Base-by-base conservation (phyloP, 2,888 invertebrate genomes). In the Amblyjoppa fuscipennis region DNA sequence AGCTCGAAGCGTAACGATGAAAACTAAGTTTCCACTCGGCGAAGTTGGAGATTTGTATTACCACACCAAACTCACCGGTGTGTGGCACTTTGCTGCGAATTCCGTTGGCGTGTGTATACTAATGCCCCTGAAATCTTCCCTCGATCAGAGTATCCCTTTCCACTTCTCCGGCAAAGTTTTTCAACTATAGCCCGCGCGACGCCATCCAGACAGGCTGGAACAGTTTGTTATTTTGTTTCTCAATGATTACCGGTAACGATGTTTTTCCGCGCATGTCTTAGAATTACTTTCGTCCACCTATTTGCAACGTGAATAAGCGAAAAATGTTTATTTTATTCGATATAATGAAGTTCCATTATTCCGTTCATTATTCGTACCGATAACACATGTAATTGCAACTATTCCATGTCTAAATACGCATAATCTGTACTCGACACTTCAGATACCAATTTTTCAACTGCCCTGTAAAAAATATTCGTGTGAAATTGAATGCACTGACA, bases 1-100 rank as follows among this genome's bases (percentile, higher is more conserved):
- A n/a, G 66, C 71, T 68, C 20, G 38, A 41, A 68, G 66, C 59
- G 71, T 28, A 76, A 80, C 79, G 83, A 75, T 73, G 84, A 76
- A 69, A 84, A 84, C 81, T 68, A 77, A 81, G 81, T 81, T 81
- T 84, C 75, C 77, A 73, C 71, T 73, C 73, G 84, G 38, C 66
- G 51, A 77, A 84, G 80, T 77, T 81, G 73, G 66, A 81, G 76
- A 75, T 75, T 76, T 68, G 76, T 28, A 84, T 41, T 20, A 64
- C 70, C 66, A 70, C 56, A 25, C 34, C 25, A 71, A 71, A 80
- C 64, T 79, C 71, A 5, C 25, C 49, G 74, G 75, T 28, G 61
- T 45, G 56, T 76, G 66, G 71, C 75, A 76, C 71, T 84, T 71
- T 76, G 71, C 75, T 20, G 66, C 41, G 53, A 45, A 76, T 71